These are phyloP conservation scores for Eledona agricola DNA, from an alignment of 2,888 invertebrate species.

Conservation along the genomic window DNA sequence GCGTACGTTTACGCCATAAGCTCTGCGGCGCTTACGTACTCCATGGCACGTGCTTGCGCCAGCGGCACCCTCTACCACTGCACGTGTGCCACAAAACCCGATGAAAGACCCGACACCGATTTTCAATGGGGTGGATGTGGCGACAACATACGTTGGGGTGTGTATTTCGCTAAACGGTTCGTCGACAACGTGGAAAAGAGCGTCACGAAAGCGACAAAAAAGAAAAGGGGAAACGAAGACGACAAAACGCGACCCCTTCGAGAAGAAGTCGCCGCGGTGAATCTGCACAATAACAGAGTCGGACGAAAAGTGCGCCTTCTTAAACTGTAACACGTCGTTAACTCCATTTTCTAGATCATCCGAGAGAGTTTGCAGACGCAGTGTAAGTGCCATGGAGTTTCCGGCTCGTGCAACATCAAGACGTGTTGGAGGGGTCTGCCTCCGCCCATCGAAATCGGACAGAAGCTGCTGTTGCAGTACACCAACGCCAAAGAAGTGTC, in stretches of 20 bases:
- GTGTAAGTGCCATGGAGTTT: slow-evolving; percentile 87
- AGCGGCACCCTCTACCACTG: slow-evolving; percentile 78
- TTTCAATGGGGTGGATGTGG: slow-evolving; percentile 91
- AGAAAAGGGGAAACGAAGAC: slow-evolving; percentile 57
- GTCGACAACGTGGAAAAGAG: slow-evolving; percentile 71
- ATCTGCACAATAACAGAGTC: slow-evolving; percentile 80
- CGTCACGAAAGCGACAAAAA: slow-evolving; percentile 57
- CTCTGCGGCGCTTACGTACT: slow-evolving; percentile 80
- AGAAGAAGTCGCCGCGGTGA: slow-evolving; percentile 73
- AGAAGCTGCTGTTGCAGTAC: slow-evolving; percentile 68
- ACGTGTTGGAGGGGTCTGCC: slow-evolving; percentile 84
- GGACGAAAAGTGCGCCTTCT: slow-evolving; percentile 72
- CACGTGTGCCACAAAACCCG: slow-evolving; percentile 79
- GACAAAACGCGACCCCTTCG: slow-evolving; percentile 55
- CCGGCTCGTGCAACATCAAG: slow-evolving; percentile 82
- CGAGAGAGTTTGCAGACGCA: slow-evolving; percentile 68
- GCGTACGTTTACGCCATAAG: slow-evolving; percentile 86
- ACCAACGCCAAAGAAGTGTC: slow-evolving; percentile 66
- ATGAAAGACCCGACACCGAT: slow-evolving; percentile 70
- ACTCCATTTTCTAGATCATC: slow-evolving; percentile 67
- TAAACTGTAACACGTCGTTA: slow-evolving; percentile 8
- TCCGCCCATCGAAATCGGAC: slow-evolving; percentile 65
- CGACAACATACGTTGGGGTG: slow-evolving; percentile 80
- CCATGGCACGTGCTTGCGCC: slow-evolving; percentile 81
- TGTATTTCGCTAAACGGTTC: slow-evolving; percentile 76